Conservation (phyloP, 2,797 vertebrate species). For the Lepidocolaptes lacrymiger region DNA sequence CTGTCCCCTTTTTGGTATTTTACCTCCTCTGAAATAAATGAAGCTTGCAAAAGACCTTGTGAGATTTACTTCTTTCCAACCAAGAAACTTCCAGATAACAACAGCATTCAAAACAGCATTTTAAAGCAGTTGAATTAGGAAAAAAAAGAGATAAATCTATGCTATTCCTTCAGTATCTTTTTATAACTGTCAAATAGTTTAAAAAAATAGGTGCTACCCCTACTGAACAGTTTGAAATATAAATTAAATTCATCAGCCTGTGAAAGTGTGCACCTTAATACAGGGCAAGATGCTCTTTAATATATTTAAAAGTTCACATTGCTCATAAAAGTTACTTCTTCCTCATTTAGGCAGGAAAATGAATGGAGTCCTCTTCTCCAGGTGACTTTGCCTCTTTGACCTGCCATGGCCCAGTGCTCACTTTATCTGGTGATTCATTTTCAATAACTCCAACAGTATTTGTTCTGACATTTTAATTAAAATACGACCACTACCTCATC, state of each 20-base stretch:
- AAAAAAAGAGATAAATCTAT: constrained; percentile 30
- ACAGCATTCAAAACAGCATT: constrained; percentile 38
- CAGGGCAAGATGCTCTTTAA: constrained; percentile 68
- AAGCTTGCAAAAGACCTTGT: constrained; percentile 40
- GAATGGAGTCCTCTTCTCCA: constrained; percentile 80
- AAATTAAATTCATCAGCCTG: constrained; percentile 72
- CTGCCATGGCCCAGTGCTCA: constrained; percentile 88
- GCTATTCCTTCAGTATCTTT: constrained; percentile 48
- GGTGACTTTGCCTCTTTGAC: constrained; percentile 90
- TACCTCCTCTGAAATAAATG: constrained; percentile 25
- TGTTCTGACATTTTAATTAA: constrained; percentile 95
- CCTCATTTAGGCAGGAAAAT: constrained; percentile 81
- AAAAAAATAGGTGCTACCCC: constrained; percentile 28
- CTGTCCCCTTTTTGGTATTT: not conserved
- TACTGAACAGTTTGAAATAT: constrained; percentile 57
- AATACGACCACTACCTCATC: constrained; percentile 89
- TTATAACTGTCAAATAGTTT: constrained; percentile 41
- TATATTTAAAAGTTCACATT: constrained; percentile 76
- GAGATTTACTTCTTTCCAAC: constrained; percentile 34
- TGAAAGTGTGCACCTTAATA: constrained; percentile 63
- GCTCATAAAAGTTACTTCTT: constrained; percentile 77
- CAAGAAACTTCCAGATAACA: constrained; percentile 31
- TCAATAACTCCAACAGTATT: constrained; percentile 89
- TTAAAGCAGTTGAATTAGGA: not conserved
- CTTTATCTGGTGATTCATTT: constrained; percentile 90